A percentile compares a stretch with the other conserved stretches of the same genome.
Evolutionary conservation across 2,888 invertebrate genomes (phyloP).

Genomic region (Drosophila cracens): DNA sequence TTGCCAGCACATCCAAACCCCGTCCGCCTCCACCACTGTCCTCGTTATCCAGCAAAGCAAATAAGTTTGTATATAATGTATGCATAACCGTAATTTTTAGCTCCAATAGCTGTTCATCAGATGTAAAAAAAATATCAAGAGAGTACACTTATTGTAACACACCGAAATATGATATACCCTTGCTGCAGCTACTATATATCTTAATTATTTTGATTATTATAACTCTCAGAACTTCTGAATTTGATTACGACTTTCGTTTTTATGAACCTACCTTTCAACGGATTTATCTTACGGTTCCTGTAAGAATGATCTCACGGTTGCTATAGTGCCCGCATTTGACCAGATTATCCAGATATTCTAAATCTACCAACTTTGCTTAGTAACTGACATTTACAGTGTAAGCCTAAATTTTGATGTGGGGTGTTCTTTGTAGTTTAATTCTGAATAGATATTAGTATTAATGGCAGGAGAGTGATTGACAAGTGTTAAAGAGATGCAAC

Average conservation of each 20-base stretch:
- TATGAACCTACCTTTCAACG: not conserved
- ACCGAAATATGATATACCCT: not conserved
- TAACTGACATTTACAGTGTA: not conserved
- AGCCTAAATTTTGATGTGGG: not conserved
- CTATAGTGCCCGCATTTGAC: no score
- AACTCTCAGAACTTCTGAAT: not conserved
- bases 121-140: slow-evolving; percentile 10
- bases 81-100: slow-evolving; percentile 76
- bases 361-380: not conserved
- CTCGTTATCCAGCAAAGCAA: slow-evolving; percentile 17
- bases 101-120: slow-evolving; percentile 77
- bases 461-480: not conserved
- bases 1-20: slow-evolving; percentile 41
- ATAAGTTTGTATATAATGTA: slow-evolving; percentile 38
- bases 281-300: fast-evolving
- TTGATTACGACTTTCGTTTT: not conserved
- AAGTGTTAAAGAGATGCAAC: not conserved
- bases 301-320: not conserved
- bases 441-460: not conserved
- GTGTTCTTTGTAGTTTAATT: not conserved
- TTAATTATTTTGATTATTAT: not conserved
- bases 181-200: not conserved
- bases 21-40: not conserved
- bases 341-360: not conserved
- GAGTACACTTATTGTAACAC: not conserved